Percentiles rank a stretch among this genome's conserved stretches.
phyloP scores from a whole-genome alignment of 1,140 invertebrate species.

The Pseudobourletiella spinata region DNA sequence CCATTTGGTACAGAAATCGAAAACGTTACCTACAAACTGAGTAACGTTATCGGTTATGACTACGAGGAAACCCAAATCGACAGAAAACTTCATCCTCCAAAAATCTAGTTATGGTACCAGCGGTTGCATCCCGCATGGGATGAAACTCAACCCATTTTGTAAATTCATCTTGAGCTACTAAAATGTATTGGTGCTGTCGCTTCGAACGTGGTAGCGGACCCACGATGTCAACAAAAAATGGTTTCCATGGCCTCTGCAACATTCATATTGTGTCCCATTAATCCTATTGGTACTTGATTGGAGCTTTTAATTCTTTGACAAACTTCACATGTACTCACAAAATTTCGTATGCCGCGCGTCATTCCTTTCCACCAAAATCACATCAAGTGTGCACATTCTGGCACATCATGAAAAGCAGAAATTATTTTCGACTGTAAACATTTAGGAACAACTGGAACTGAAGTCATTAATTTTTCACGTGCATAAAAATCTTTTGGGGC shows the following conservation, averaged over 20 bases:
- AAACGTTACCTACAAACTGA: conserved; percentile 16
- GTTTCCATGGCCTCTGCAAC: conserved; percentile 14
- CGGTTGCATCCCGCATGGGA: conserved; percentile 36
- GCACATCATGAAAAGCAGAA: no score
- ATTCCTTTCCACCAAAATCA: conserved; percentile 27
- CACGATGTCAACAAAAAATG: conserved; percentile 26
- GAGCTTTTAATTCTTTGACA: conserved; percentile 23
- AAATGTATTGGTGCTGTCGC: conserved; percentile 31
- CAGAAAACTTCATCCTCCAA: conserved; percentile 36
- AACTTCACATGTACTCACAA: conserved; percentile 18
- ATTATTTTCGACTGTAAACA: no score
- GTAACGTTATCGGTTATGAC: conserved; percentile 38
- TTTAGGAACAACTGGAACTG: no score
- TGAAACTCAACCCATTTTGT: conserved; percentile 38
- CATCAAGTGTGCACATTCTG: no score
- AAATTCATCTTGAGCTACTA: conserved; percentile 38
- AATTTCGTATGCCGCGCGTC: conserved; percentile 19
- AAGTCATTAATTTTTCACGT: no score
- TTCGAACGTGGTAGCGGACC: conserved; percentile 21
- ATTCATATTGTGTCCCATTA: not conserved
- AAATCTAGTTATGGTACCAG: conserved; percentile 35
- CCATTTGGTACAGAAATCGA: conserved; percentile 14
- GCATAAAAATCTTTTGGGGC: no score
- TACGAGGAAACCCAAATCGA: conserved; percentile 36
- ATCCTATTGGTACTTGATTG: conserved; percentile 7